Conservation (phyloP, 2,113 vertebrate species). For the Myiozetetes cayanensis region DNA sequence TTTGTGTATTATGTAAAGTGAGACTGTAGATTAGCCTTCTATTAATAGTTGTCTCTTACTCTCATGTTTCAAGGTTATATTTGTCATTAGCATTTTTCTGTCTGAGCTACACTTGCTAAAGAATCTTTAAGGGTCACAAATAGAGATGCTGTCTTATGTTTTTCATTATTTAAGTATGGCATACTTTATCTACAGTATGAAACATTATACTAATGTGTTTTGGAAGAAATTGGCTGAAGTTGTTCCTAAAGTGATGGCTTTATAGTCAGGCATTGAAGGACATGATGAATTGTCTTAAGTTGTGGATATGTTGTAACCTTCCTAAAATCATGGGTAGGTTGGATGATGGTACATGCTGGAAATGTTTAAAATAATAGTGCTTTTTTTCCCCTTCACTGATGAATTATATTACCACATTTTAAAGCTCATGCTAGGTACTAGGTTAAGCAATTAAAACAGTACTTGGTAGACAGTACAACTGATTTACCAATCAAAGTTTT, state of each 20-base stretch:
- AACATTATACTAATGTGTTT: neutral
- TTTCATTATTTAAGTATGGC: neutral
- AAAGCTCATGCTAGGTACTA: neutral
- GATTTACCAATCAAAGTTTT: neutral
- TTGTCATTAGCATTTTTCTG: constrained; percentile 6
- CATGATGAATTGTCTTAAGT: accelerated
- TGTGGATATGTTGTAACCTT: neutral
- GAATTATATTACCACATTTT: neutral
- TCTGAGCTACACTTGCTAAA: neutral
- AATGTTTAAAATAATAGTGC: neutral
- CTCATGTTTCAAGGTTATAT: neutral
- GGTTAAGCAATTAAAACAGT: neutral
- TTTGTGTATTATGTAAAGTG: neutral
- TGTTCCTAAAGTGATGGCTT: neutral
- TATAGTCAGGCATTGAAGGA: neutral
- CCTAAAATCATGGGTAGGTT: neutral
- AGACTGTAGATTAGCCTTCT: neutral
- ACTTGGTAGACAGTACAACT: neutral
- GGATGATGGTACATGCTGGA: neutral
- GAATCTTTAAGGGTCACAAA: neutral
- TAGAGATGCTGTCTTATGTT: neutral
- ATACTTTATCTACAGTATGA: neutral
- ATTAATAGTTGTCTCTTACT: neutral
- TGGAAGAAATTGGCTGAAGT: neutral
- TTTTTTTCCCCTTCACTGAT: neutral